A percentile compares a stretch with the other conserved stretches of the same genome.
Evolutionary conservation across 2,797 vertebrate species (phyloP).

Genomic region (Pampus argenteus): DNA sequence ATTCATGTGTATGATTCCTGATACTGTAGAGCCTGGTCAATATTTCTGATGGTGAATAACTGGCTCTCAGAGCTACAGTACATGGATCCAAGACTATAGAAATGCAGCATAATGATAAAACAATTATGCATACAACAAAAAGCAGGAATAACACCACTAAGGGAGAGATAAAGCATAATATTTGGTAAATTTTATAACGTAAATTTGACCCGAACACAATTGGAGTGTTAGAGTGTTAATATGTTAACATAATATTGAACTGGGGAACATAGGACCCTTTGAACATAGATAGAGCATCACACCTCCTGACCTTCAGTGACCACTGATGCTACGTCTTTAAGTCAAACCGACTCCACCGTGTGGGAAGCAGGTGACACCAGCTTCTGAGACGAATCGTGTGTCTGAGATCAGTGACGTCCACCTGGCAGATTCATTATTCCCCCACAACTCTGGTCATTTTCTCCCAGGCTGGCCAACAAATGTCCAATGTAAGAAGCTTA

Average conservation of each 20-base stretch:
- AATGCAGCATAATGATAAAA: not conserved
- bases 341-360: conserved; percentile 26
- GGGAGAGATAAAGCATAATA: not conserved
- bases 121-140: not conserved
- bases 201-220: too few species aligned
- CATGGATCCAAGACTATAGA: conserved; percentile 4
- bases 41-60: conserved; percentile 25
- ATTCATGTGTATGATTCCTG: conserved; percentile 9
- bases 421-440: conserved; percentile 55
- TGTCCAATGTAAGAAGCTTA: conserved; percentile 37
- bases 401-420: conserved; percentile 49
- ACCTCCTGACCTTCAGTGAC: conserved; percentile 46
- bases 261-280: too few species aligned
- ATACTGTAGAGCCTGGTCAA: conserved; percentile 3
- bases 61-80: conserved; percentile 1
- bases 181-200: too few species aligned
- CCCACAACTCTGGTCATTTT: conserved; percentile 40
- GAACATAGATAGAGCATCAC: too few species aligned
- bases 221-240: too few species aligned
- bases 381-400: conserved; percentile 52
- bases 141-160: not conserved
- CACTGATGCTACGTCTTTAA: not conserved
- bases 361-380: conserved; percentile 51
- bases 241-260: too few species aligned
- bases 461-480: conserved; percentile 44